Base-by-base conservation (phyloP, 2,888 invertebrate species). In the Aplocera efformata region DNA sequence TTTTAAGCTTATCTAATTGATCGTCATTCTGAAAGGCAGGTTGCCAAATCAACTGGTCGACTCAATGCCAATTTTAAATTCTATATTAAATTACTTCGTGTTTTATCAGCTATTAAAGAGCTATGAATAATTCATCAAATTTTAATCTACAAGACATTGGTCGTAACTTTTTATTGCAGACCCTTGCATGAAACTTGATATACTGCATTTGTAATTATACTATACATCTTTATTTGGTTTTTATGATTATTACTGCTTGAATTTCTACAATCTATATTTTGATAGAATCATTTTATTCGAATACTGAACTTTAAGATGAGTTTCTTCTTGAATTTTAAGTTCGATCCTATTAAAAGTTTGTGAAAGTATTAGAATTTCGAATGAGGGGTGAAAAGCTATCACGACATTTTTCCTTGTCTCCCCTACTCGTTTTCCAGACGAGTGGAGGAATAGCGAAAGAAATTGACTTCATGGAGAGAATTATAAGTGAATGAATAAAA, bases 341-440 rank as follows among this genome's bases (percentile, higher is more conserved):
- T 75, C 76, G 78, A 85, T 83, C 85, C 81, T 84, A 86, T 86
- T 86, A 86, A 86, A 88, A 88, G 82, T 88, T 86, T 79, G 75
- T 59, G 66, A 68, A 83, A 83, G 84, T 84, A 86, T 86, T 82
- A 80, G 83, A 86, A 86, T 82, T 83, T 75, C 72, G 79, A 83
- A 85, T 80, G 81, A 85, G 81, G 80, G 83, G 80, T 69, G 79
- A 79, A 80, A 81, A 83, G 82, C 83, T 78, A 83, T 82, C 78
- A 72, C 71, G 73, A 72, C 70, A 71, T 78, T 80, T 83, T 79
- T 75, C 66, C 67, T 56, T 48, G 50, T 67, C 68, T 69, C 73
- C 72, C 63, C 48, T 53, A 65, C 60, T 53, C 32, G 34, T 50
- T 63, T 66, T 64, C 50, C 62, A 63, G 61, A 60, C 47, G 56